phyloP scores from a whole-genome alignment of 2,113 vertebrate genomes.

The Xenus cinereus region DNA sequence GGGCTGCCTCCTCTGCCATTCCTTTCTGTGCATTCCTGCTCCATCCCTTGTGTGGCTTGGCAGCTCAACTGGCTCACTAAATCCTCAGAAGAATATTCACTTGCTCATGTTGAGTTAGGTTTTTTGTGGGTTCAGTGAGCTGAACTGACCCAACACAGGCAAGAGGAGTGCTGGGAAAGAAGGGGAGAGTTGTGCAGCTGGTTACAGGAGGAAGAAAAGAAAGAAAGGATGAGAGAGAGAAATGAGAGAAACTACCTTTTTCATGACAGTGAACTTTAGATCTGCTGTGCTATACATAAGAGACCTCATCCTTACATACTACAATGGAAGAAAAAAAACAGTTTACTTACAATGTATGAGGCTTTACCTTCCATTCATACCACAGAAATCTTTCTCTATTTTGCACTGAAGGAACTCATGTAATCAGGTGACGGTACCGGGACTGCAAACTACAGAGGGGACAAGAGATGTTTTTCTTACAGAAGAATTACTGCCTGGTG shows the following conservation, averaged over 20 bases:
- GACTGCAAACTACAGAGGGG: not conserved
- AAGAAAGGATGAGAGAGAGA: not conserved
- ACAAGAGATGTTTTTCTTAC: not conserved
- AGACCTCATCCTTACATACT: not conserved
- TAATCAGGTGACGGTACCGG: not conserved
- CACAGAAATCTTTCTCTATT: not conserved
- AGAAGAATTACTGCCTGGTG: not conserved
- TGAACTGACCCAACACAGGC: not conserved
- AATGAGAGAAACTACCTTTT: not conserved
- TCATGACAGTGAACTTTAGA: not conserved
- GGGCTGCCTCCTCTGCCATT: slow-evolving; percentile 23
- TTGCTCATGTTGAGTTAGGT: not conserved
- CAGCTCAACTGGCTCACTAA: not conserved
- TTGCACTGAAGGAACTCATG: not conserved
- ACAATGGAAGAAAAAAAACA: not conserved
- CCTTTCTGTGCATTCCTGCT: not conserved
- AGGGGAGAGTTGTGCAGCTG: not conserved
- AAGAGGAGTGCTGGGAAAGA: not conserved
- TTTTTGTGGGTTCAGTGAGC: not conserved
- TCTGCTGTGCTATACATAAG: not conserved
- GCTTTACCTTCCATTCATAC: not conserved
- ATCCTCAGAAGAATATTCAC: not conserved
- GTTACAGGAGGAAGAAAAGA: not conserved
- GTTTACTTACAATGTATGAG: not conserved
- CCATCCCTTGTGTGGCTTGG: not conserved